Evolutionary conservation across 2,888 invertebrate genomes (phyloP).

Genomic region (Hypena proboscidalis): DNA sequence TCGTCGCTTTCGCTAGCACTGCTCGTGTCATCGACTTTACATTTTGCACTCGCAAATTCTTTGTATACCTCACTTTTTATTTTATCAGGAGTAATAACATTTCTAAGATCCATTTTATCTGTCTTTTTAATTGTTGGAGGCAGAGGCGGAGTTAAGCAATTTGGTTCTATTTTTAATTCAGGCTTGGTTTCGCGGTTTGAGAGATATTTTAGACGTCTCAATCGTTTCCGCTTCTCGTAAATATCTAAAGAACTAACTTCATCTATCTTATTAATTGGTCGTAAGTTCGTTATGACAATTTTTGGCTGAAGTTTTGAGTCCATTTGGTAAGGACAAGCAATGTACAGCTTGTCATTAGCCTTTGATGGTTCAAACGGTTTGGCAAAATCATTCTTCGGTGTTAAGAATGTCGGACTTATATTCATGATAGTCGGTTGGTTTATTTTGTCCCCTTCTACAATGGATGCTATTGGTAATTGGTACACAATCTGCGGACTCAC

Average conservation of each 20-base stretch:
- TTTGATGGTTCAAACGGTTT: conserved; percentile 59
- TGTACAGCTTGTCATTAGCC: conserved; percentile 66
- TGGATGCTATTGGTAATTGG: conserved; percentile 66
- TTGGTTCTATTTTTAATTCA: conserved; percentile 36
- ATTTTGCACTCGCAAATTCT: conserved; percentile 65
- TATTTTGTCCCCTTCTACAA: conserved; percentile 65
- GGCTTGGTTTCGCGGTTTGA: conserved; percentile 55
- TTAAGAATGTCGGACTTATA: conserved; percentile 52
- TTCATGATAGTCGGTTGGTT: conserved; percentile 42
- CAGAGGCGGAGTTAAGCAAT: neutral
- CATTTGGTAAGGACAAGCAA: conserved; percentile 73
- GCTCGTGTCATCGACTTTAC: conserved; percentile 62
- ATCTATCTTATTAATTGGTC: conserved; percentile 59
- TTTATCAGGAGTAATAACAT: conserved; percentile 73
- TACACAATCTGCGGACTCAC: conserved; percentile 74
- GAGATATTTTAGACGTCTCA: conserved; percentile 73
- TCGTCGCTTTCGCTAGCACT: conserved; percentile 79
- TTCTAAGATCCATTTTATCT: conserved; percentile 48
- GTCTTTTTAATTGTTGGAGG: conserved; percentile 35
- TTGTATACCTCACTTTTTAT: conserved; percentile 72
- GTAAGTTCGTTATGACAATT: conserved; percentile 70
- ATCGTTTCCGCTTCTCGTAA: conserved; percentile 81
- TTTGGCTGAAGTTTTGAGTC: conserved; percentile 72
- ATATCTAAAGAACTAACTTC: conserved; percentile 80
- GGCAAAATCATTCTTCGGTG: conserved; percentile 55